Conservation (phyloP, 2,888 invertebrate species). For the Tenthredo livida region DNA sequence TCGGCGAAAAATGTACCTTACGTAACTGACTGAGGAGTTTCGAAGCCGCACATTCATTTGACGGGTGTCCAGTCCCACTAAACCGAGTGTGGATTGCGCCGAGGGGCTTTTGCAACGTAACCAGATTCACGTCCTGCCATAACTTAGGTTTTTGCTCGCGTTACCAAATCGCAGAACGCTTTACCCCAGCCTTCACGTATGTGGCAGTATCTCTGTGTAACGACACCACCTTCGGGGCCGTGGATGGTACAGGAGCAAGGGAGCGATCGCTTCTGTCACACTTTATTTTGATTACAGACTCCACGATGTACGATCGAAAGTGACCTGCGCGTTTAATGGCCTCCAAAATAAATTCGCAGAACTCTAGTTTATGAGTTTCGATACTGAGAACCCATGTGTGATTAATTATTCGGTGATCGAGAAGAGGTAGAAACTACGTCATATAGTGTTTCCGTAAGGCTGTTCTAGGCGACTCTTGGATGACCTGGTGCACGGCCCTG, state of each 20-base stretch:
- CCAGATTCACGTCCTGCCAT: conserved; percentile 42
- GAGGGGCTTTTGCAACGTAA: neutral
- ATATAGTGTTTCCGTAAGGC: neutral
- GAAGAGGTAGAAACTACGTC: conserved; percentile 5
- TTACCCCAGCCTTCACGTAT: conserved; percentile 1
- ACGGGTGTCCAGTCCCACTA: neutral
- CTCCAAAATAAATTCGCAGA: neutral
- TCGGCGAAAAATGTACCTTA: neutral
- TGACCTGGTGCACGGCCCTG: conserved; percentile 12
- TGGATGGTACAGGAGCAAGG: neutral
- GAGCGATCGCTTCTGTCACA: neutral
- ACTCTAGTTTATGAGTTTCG: neutral
- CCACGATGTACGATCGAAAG: neutral
- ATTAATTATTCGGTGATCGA: neutral
- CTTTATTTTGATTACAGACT: conserved; percentile 11
- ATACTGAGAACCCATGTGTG: neutral
- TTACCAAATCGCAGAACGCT: conserved; percentile 18
- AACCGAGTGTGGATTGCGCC: conserved; percentile 5
- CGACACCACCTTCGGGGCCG: conserved; percentile 1
- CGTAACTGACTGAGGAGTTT: neutral
- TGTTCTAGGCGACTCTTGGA: neutral
- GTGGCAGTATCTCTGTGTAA: neutral
- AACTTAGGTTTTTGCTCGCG: conserved; percentile 26
- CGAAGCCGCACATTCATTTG: conserved; percentile 7
- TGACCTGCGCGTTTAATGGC: neutral